phyloP scores from a whole-genome alignment of 2,888 invertebrate genomes.

The Amiota communis region DNA sequence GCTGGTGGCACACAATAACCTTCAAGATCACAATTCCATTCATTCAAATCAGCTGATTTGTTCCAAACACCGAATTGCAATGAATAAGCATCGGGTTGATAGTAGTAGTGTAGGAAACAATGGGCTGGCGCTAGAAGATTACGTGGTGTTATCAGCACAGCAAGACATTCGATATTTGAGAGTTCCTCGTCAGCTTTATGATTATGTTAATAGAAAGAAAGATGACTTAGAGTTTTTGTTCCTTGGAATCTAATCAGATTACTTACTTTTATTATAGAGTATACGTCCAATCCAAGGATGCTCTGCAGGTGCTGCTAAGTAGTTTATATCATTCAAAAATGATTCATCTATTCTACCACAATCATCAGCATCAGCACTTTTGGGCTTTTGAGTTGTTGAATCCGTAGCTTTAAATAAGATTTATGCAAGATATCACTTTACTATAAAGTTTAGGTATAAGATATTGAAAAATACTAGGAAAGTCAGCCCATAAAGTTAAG shows the following conservation, averaged over 20 bases:
- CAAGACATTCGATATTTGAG: neutral
- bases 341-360: constrained; percentile 11
- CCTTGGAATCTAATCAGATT: neutral
- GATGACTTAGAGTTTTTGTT: neutral
- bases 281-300: constrained; percentile 20
- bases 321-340: constrained; percentile 7
- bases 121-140: constrained; percentile 14
- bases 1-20: constrained; percentile 15
- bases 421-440: no score
- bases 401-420: no score
- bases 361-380: neutral
- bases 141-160: neutral
- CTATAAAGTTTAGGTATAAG: no score
- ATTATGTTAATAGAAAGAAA: neutral
- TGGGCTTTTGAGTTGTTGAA: no score
- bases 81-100: neutral
- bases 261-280: neutral
- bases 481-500: no score
- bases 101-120: neutral
- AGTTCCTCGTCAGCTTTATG: neutral
- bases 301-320: neutral
- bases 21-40: constrained; percentile 14
- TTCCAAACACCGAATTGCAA: constrained; percentile 8
- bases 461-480: no score
- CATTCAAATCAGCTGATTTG: neutral